These are phyloP conservation scores for Enteromius anoplus DNA, from an alignment of 2,797 vertebrate genomes.

Conservation along the genomic window DNA sequence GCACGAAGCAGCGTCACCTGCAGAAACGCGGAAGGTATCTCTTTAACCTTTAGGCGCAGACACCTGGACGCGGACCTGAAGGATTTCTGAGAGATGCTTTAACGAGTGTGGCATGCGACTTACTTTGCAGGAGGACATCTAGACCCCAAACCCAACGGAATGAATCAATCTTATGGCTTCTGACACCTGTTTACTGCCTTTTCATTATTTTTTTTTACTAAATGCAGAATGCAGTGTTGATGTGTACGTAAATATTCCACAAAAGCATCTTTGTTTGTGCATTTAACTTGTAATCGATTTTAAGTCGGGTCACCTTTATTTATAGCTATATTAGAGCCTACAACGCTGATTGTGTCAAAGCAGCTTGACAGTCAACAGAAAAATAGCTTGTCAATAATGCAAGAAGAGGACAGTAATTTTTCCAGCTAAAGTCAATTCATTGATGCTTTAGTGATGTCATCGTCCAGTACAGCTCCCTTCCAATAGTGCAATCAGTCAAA, in stretches of 20 bases:
- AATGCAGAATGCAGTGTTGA: neutral
- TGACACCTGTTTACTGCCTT: constrained; percentile 76
- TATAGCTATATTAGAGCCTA: neutral
- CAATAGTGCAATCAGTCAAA: neutral
- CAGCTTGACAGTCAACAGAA: no score
- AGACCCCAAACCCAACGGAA: neutral
- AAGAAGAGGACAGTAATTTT: no score
- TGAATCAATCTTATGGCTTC: constrained; percentile 70
- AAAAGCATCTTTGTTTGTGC: neutral
- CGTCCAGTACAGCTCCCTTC: no score
- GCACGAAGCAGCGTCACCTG: neutral
- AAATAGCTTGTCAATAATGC: no score
- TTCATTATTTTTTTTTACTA: constrained; percentile 60
- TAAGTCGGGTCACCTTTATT: constrained; percentile 6
- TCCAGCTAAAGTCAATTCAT: no score
- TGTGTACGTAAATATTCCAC: neutral
- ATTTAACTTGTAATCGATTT: neutral
- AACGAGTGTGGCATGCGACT: constrained; percentile 9
- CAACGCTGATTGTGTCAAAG: neutral
- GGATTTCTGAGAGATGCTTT: neutral
- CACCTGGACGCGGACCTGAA: neutral
- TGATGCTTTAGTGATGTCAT: no score
- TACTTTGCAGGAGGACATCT: neutral
- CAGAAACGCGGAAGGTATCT: neutral
- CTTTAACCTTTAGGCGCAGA: constrained; percentile 14